Percentiles rank a stretch among this genome's conserved stretches.
These are phyloP conservation scores for Calliphora vomitoria DNA, from an alignment of 2,888 invertebrate genomes.

Conservation along the genomic window DNA sequence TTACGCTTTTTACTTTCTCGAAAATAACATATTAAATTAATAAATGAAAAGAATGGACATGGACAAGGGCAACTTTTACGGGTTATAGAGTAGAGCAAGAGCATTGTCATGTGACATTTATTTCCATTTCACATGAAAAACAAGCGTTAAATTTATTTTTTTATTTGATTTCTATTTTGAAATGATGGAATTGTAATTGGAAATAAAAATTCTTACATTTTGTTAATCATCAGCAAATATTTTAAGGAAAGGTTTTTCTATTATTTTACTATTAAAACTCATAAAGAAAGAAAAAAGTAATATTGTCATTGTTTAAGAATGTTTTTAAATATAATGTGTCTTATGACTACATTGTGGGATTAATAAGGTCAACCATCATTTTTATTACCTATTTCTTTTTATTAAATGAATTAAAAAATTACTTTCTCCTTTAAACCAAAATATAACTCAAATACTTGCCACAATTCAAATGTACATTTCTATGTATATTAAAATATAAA, in stretches of 20 bases:
- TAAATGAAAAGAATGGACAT: neutral
- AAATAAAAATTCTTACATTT: constrained; percentile 1
- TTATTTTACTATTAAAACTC: too few species aligned
- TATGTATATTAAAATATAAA: neutral
- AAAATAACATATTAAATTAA: constrained; percentile 5
- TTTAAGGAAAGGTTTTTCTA: constrained; percentile 2
- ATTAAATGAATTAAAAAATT: too few species aligned
- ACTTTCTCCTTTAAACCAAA: too few species aligned
- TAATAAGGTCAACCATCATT: too few species aligned
- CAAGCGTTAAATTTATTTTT: constrained; percentile 64
- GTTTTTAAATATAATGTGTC: neutral
- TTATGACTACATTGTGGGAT: too few species aligned
- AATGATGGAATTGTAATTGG: constrained; percentile 46
- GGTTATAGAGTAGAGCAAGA: neutral
- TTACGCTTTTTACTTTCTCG: constrained; percentile 38
- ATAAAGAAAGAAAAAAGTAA: neutral
- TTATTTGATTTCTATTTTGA: constrained; percentile 56
- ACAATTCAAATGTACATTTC: too few species aligned
- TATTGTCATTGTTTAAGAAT: neutral
- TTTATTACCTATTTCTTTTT: too few species aligned
- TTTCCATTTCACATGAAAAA: constrained; percentile 64
- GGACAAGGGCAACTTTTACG: constrained; percentile 60
- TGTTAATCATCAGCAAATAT: constrained; percentile 10
- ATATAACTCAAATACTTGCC: too few species aligned
- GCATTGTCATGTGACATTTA: constrained; percentile 61